Conservation (phyloP, 2,797 vertebrate genomes). For the Tenualosa thibaudeaui region DNA sequence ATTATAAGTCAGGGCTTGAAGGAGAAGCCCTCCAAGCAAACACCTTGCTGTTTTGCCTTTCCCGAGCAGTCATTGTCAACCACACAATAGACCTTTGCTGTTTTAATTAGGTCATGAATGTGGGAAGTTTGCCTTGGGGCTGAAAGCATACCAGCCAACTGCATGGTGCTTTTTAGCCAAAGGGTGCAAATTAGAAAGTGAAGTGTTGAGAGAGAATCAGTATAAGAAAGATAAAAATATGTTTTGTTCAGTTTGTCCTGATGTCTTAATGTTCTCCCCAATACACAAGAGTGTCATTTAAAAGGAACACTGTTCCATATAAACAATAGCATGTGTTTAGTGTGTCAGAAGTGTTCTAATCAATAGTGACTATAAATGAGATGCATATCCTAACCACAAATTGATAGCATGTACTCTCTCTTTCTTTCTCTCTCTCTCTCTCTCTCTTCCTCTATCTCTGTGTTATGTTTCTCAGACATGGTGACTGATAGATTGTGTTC, state of each 20-base stretch:
- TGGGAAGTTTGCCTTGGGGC: background rate
- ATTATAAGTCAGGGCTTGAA: conserved; percentile 2
- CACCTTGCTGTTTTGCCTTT: background rate
- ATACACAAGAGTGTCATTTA: background rate
- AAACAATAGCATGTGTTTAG: background rate
- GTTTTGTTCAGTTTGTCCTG: background rate
- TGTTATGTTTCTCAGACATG: background rate
- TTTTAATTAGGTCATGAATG: conserved; percentile 4
- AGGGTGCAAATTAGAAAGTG: background rate
- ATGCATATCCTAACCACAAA: background rate
- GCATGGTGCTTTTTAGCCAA: background rate
- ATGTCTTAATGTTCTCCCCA: background rate
- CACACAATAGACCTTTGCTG: background rate
- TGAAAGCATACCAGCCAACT: background rate
- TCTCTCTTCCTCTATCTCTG: background rate
- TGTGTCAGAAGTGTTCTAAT: background rate
- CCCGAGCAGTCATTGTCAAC: background rate
- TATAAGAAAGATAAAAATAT: background rate
- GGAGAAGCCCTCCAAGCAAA: background rate
- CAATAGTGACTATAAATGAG: background rate
- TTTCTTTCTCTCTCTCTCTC: background rate
- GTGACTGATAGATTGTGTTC: background rate
- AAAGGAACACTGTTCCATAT: background rate
- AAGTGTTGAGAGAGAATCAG: background rate
- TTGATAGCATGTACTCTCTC: background rate